These are phyloP conservation scores for Nebria brevicollis DNA, from an alignment of 2,888 invertebrate genomes.

Conservation along the genomic window DNA sequence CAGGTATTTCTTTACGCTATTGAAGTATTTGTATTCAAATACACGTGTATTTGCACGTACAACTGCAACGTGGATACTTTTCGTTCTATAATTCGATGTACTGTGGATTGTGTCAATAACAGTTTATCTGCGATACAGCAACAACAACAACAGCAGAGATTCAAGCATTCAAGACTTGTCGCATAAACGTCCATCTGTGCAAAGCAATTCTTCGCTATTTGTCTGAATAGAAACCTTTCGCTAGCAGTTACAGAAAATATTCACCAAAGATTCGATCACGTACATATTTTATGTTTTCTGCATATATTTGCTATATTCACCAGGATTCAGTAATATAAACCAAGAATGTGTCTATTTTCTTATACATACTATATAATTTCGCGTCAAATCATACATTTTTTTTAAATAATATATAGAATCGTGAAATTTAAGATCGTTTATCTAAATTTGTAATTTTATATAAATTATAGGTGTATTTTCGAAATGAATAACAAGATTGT, in stretches of 20 bases:
- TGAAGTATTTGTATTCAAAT: neutral
- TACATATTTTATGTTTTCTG: neutral
- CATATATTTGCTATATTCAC: neutral
- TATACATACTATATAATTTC: no score
- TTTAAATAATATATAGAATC: no score
- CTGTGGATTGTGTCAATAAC: neutral
- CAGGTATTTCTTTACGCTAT: neutral
- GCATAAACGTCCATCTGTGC: neutral
- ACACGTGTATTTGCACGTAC: neutral
- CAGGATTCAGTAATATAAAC: neutral
- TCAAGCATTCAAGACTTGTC: neutral
- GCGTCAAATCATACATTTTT: no score
- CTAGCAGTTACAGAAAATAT: neutral
- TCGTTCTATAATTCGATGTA: neutral
- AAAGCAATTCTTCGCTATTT: neutral
- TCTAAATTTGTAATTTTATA: no score
- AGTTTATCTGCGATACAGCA: neutral
- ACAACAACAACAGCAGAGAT: neutral
- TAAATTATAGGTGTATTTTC: no score
- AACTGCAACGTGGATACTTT: neutral
- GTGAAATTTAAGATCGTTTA: no score
- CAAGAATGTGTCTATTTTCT: neutral
- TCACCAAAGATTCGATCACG: neutral
- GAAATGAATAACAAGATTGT: no score
- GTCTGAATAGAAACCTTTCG: neutral